phyloP scores from a whole-genome alignment of 2,113 vertebrate species.

The Mustela nigripes region DNA sequence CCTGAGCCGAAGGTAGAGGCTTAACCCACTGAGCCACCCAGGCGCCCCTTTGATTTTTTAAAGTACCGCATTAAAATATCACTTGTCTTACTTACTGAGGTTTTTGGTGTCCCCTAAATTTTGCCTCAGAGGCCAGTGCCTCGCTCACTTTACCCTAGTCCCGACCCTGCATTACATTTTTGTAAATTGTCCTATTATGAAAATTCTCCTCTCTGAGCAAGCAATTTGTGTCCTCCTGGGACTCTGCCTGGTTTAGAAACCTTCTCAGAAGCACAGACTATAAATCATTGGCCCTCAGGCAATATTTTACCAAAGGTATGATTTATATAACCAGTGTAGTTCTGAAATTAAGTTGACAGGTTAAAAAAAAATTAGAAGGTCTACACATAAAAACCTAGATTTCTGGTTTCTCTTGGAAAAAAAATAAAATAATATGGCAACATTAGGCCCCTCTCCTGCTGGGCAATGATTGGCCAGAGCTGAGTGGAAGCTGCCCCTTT shows the following conservation, averaged over 20 bases:
- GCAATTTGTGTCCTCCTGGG: background rate
- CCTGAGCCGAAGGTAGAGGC: too few species aligned
- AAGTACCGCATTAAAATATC: background rate
- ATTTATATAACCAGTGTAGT: background rate
- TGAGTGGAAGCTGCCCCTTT: background rate
- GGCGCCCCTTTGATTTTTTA: background rate
- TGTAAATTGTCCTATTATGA: background rate
- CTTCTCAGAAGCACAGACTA: background rate
- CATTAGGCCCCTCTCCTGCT: background rate
- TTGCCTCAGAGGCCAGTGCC: background rate
- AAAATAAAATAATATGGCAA: background rate
- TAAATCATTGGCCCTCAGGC: background rate
- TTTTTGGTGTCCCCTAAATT: background rate
- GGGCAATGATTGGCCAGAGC: background rate
- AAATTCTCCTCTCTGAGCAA: background rate
- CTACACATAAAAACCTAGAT: background rate
- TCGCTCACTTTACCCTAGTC: background rate
- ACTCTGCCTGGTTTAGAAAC: background rate
- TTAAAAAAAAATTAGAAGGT: background rate
- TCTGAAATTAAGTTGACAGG: background rate
- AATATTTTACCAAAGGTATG: background rate
- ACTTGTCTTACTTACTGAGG: background rate
- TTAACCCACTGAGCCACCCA: too few species aligned
- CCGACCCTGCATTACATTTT: background rate
- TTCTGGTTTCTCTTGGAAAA: conserved; percentile 21